These are phyloP conservation scores for Asobara japonica DNA, from an alignment of 1,140 invertebrate species.

Conservation along the genomic window DNA sequence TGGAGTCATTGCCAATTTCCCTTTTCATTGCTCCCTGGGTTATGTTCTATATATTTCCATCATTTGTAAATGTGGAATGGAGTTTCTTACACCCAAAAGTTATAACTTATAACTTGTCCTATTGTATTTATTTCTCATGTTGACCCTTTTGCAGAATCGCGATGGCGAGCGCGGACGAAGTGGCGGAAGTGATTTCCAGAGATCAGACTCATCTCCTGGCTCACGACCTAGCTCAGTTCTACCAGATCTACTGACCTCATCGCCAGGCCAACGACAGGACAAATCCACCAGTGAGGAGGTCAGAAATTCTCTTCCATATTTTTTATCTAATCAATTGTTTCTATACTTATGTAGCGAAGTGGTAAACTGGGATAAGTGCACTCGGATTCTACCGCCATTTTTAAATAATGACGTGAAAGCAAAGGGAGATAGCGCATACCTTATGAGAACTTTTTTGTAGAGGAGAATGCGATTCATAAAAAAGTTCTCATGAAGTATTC, in stretches of 20 bases:
- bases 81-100: neutral
- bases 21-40: neutral
- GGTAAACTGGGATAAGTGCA: too few species aligned
- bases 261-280: conserved; percentile 88
- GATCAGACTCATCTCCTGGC: conserved; percentile 71
- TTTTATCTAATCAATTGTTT: too few species aligned
- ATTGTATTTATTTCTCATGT: too few species aligned
- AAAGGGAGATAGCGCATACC: too few species aligned
- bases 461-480: too few species aligned
- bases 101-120: too few species aligned
- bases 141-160: conserved; percentile 70
- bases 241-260: conserved; percentile 90
- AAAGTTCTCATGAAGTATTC: too few species aligned
- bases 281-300: conserved; percentile 96
- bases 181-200: conserved; percentile 71
- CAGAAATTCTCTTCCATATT: conserved; percentile 57
- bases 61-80: neutral
- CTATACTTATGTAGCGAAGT: too few species aligned
- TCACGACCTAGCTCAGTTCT: conserved; percentile 87
- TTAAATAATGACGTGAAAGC: too few species aligned
- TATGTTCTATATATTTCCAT: neutral
- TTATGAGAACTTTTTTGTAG: too few species aligned
- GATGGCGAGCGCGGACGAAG: conserved; percentile 66
- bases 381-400: too few species aligned
- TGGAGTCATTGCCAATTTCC: neutral